These are phyloP conservation scores for Gallinago stenura DNA, from an alignment of 2,797 vertebrate species.

Conservation along the genomic window DNA sequence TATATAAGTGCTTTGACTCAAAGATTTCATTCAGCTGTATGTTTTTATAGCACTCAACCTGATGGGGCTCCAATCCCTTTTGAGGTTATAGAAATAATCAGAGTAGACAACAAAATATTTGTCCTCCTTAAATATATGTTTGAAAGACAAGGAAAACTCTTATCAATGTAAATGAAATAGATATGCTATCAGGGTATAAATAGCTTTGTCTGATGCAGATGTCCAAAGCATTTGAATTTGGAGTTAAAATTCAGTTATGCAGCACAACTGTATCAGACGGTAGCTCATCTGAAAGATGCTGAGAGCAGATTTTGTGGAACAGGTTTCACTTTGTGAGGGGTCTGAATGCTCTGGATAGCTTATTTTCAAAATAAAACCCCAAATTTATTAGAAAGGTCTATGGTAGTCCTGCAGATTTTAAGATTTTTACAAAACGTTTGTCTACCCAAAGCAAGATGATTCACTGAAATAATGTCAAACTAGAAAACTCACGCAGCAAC, in stretches of 20 bases:
- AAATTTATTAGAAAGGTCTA: neutral
- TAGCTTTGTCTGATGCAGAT: neutral
- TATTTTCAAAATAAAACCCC: neutral
- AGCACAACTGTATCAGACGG: neutral
- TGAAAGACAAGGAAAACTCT: neutral
- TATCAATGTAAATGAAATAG: neutral
- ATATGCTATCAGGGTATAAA: neutral
- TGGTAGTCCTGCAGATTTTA: neutral
- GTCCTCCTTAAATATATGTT: neutral
- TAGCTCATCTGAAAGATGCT: neutral
- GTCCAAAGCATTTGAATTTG: neutral
- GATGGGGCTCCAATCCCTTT: neutral
- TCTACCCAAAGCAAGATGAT: neutral
- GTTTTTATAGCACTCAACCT: neutral
- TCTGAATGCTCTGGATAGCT: accelerated
- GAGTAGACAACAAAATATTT: neutral
- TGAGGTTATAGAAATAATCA: neutral
- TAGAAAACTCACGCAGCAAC: neutral
- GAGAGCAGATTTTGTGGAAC: neutral
- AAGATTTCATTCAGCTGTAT: neutral
- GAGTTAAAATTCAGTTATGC: neutral
- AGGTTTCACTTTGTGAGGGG: neutral
- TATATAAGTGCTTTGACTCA: neutral
- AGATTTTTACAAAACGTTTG: neutral
- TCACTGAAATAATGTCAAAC: neutral